Percentiles rank a stretch among this genome's conserved stretches.
Evolutionary conservation across 2,797 vertebrate species (phyloP).

Genomic region (Myripristis jacobus): DNA sequence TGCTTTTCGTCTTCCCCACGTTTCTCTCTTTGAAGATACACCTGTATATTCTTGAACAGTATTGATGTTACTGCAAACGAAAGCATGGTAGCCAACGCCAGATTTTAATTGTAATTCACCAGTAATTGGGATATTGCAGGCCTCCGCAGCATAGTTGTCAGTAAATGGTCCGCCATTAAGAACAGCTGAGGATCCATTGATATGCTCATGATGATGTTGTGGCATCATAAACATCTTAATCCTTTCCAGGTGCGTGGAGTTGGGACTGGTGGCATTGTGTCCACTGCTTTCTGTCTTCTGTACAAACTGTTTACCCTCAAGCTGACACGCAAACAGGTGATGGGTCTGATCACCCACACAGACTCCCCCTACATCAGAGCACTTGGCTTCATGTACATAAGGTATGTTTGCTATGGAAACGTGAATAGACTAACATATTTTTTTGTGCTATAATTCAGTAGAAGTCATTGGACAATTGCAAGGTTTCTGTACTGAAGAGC

Average conservation of each 20-base stretch:
- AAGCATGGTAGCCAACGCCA: not conserved
- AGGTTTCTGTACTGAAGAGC: not conserved
- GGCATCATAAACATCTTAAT: conserved; percentile 1
- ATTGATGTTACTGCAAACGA: not conserved
- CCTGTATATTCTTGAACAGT: not conserved
- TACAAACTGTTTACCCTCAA: conserved; percentile 99
- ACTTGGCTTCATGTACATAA: conserved; percentile 99
- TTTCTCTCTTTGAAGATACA: not conserved
- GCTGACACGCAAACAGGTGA: conserved; percentile 98
- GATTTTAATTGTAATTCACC: not conserved
- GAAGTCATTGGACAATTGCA: not conserved
- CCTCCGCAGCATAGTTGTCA: not conserved
- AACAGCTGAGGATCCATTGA: not conserved
- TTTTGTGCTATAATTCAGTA: too few species aligned
- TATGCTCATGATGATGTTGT: not conserved
- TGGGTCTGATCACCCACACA: conserved; percentile 98
- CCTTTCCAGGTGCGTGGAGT: conserved; percentile 93
- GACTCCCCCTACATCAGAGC: conserved; percentile 99
- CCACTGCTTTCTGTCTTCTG: conserved; percentile 97
- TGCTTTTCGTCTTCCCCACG: conserved; percentile 86
- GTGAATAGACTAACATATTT: not conserved
- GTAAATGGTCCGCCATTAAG: too few species aligned
- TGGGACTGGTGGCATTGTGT: conserved; percentile 98
- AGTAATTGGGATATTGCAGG: not conserved
- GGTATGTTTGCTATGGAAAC: conserved; percentile 79